phyloP scores from a whole-genome alignment of 2,888 invertebrate genomes.

The Dastarcus helophoroides region DNA sequence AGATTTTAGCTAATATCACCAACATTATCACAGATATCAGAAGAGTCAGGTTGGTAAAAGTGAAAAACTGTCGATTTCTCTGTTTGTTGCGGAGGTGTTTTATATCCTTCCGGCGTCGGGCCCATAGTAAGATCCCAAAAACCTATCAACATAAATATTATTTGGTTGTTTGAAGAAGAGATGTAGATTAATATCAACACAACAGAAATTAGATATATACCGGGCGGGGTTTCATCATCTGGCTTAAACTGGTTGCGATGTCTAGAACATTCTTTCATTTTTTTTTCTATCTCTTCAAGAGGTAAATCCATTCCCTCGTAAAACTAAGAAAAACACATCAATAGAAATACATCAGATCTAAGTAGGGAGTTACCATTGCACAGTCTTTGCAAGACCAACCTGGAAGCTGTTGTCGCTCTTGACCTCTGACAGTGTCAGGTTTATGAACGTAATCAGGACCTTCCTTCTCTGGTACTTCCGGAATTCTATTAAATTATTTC shows the following conservation, averaged over 20 bases:
- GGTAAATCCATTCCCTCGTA: constrained; percentile 25
- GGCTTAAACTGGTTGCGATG: constrained; percentile 37
- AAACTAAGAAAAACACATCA: constrained; percentile 12
- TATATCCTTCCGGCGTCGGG: constrained; percentile 7
- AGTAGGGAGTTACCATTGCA: constrained; percentile 12
- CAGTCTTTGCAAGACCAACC: constrained; percentile 26
- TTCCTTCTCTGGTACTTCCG: constrained; percentile 7
- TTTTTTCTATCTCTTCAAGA: constrained; percentile 31
- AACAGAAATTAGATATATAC: too few relatives aligned
- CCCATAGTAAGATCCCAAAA: constrained; percentile 16
- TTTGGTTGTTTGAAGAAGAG: too few relatives aligned
- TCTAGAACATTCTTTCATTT: constrained; percentile 39
- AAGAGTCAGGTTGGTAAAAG: constrained; percentile 5
- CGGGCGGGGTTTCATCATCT: constrained; percentile 20
- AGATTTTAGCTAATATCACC: constrained; percentile 1
- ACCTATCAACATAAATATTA: too few relatives aligned
- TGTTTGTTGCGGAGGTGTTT: constrained; percentile 1
- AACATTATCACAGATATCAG: background rate
- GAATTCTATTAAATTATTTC: too few relatives aligned
- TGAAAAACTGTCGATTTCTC: constrained; percentile 9
- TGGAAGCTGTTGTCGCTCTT: constrained; percentile 20
- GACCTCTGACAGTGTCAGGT: constrained; percentile 19
- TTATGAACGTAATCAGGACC: constrained; percentile 12
- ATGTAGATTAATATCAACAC: too few relatives aligned
- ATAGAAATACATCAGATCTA: background rate